Evolutionary conservation across 64 coral and sea anemone species (phyloP).

Genomic region (Actinia tenebrosa): DNA sequence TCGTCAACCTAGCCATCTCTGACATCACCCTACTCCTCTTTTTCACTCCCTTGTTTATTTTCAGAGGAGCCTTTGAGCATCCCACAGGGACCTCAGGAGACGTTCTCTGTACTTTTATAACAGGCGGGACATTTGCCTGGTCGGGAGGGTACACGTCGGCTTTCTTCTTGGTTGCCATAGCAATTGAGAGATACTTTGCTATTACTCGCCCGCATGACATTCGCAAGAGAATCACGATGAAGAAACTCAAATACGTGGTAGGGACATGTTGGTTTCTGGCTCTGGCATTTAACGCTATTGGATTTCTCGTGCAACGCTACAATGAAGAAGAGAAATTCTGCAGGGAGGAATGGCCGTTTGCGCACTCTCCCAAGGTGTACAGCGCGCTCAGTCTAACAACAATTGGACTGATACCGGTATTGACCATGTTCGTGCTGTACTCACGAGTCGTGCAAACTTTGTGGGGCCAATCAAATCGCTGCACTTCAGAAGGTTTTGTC

Average conservation of each 20-base stretch:
- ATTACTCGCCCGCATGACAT: conserved; percentile 23
- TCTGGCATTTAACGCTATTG: conserved; percentile 16
- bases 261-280: conserved; percentile 38
- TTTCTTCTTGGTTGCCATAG: conserved; percentile 42
- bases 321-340: conserved; percentile 33
- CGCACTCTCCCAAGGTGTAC: conserved; percentile 36
- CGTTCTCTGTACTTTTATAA: conserved; percentile 30
- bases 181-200: conserved; percentile 53
- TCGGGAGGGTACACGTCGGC: conserved; percentile 38
- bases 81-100: conserved; percentile 28
- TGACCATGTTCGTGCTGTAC: conserved; percentile 29
- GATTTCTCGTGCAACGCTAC: conserved; percentile 20
- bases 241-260: conserved; percentile 39
- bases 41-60: conserved; percentile 41
- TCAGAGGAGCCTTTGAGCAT: conserved; percentile 27
- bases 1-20: conserved; percentile 42
- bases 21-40: conserved; percentile 32
- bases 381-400: conserved; percentile 26
- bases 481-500: not conserved
- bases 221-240: conserved; percentile 26
- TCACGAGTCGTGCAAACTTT: conserved; percentile 34
- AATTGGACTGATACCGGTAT: conserved; percentile 17
- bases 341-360: conserved; percentile 18
- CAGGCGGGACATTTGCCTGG: conserved; percentile 54
- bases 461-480: conserved; percentile 10